Conservation (phyloP, 2,113 vertebrate genomes). For the Lamprotornis superbus region DNA sequence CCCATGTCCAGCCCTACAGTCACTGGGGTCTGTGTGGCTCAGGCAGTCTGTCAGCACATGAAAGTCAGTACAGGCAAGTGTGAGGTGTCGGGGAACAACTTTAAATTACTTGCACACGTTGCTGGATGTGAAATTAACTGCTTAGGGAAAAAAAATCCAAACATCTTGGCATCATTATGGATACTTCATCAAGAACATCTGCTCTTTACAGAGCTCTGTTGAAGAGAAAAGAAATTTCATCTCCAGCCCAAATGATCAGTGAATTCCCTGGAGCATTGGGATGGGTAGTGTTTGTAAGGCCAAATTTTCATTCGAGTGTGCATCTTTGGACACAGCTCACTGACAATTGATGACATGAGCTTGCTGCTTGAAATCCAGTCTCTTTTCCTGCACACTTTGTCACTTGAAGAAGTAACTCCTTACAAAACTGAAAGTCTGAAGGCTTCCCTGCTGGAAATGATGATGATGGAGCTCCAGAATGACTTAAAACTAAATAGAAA, state of each 20-base stretch:
- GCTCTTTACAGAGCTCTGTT: neutral
- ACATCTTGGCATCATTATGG: neutral
- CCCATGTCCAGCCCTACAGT: neutral
- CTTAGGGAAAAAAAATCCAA: neutral
- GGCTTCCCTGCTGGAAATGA: neutral
- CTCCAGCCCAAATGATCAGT: neutral
- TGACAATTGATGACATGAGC: neutral
- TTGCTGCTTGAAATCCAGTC: neutral
- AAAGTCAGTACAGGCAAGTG: neutral
- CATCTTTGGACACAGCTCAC: neutral
- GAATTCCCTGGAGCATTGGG: neutral
- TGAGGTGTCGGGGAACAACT: neutral
- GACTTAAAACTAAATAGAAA: neutral
- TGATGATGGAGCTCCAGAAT: neutral
- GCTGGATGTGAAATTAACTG: slow-evolving; percentile 5
- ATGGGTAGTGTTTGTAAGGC: neutral
- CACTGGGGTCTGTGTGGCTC: neutral
- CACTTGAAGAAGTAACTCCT: neutral
- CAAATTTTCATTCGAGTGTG: neutral
- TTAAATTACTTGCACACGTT: neutral
- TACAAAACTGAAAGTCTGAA: neutral
- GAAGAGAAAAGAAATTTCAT: slow-evolving; percentile 4
- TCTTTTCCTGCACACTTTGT: neutral
- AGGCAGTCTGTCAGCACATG: neutral
- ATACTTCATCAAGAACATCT: slow-evolving; percentile 32